Base-by-base conservation (phyloP, 1,140 invertebrate genomes). In the Apis laboriosa region DNA sequence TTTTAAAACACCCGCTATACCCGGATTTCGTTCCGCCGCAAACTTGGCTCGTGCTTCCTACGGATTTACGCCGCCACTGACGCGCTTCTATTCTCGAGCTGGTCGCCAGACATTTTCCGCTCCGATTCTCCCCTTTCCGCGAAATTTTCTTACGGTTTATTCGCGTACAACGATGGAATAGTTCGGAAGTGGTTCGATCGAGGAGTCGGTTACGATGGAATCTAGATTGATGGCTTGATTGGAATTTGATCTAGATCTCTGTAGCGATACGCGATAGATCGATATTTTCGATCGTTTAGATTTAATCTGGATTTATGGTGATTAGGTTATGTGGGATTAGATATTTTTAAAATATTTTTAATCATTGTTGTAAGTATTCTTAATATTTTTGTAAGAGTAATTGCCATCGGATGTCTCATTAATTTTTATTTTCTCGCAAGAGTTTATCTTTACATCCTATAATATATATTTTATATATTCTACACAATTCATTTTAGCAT, bases 1-100 rank as follows among this genome's bases (percentile, higher is more conserved):
- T 85, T 88, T 87, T 80, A 87, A 87, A 84, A 86, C 82, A 88
- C 80, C 86, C 89, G 77, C 83, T 74, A 72, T 79, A 85, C 66
- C 80, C 61, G 87, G 83, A 85, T 87, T 85, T 85, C 81, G 85
- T 85, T 85, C 66, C 76, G 85, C 55, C 84, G 77, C 88, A 77
- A 80, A 85, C 86, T 88, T 85, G 86, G 86, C 80, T 80, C 79
- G 78, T 80, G 63, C 75, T 74, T 85, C 84, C 15, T 64, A 82
- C 73, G 82, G 85, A 87, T 87, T 86, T 84, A 84, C 61, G 73
- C 68, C 71, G 66, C 19, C 80, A 61, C 51, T 79, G 84, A 86
- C 80, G 80, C 61, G 64, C 80, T 84, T 86, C 86, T 84, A 84
- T 87, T 87, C 85, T 77, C 64, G 73, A 86, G 28, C 85, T 73